Base-by-base conservation (phyloP, 2,888 invertebrate species). In the Pammene fasciana region DNA sequence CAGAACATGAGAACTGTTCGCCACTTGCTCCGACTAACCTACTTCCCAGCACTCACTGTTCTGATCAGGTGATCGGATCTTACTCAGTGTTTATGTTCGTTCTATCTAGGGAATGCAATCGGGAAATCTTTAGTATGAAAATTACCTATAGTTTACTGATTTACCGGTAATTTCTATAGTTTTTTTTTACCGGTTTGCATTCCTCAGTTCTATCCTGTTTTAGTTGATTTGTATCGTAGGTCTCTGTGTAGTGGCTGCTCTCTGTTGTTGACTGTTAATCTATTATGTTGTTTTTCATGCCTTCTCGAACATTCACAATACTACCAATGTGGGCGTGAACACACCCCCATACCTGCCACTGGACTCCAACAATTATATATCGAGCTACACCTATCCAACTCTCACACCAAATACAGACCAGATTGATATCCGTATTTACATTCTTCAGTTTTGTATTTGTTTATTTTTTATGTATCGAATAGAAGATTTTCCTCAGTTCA, bases 191-290 rank as follows among this genome's bases (percentile, higher is more conserved):
- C 26, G 26, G 26, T 26, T 26, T 26, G 4, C 26, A 26, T 26
- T 26, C 26, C 26, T 4, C 26, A 26, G 26, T 26, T 26, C 26
- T 88, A 79, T 87, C 86, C 86, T 87, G 78, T 89, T 89, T 90
- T 90, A 90, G 89, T 90, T 90, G 78, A 76, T 80, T 84, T 86
- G 85, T 88, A 88, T 86, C 81, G 84, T 88, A 88, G 86, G 88
- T 90, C 85, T 92, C 89, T 93, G 92, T 92, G 91, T 93, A 93
- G 93, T 93, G 92, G 92, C 93, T 93, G 93, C 87, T 93, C 87
- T 90, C 89, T 93, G 93, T 93, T 93, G 92, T 92, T 88, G 88
- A 89, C 85, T 92, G 92, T 92, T 86, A 83, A 82, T 88, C 87
- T 89, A 89, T 92, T 91, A 88, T 90, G 90, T 92, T 92, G 88